Base-by-base conservation (phyloP, 2,888 invertebrate species). In the Acheta domesticus region DNA sequence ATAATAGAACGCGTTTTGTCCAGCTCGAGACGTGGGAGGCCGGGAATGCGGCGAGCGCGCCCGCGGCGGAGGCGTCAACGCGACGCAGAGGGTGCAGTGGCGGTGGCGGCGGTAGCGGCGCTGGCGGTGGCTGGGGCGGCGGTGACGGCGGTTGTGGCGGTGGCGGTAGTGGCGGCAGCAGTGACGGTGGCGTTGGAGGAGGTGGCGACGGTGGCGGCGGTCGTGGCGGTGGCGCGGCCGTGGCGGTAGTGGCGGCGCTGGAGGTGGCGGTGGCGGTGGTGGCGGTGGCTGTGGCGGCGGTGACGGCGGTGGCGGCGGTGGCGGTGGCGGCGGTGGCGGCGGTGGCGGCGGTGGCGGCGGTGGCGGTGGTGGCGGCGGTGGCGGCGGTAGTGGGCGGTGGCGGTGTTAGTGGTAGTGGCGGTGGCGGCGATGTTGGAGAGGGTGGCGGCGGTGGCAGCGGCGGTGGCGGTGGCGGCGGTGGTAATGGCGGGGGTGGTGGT, bases 281-380 rank as follows among this genome's bases (percentile, higher is more conserved):
- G 23, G 23, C 23, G 1, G 23, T 23, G 2, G 23, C 23, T 23
- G 2, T 23, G 23, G 23, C 23, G 2, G 2, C 2, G 23, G 23
- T 2, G 23, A 36, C 20, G 3, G 0, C 75, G 77, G 79, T 79
- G 77, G 79, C 77, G 77, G 50, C 50, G 12, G 11, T 36, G 14
- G 75, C 36, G 74, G 79, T 77, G 76, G 23, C 4, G 49, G 36
- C 50, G 11, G 50, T 36, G 23, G 36, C 20, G 76, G 23, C 76
- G 16, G 0, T 4, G 16, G 14, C 50, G 16, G 23, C 8, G 74
- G 14, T 14, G 4, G 4, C 1, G n/a, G 36, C n/a, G 23, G 1
- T 20, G 16, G 36, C 48, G 76, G 12, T 14, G 36, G 77, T 49
- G 77, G 2, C n/a, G n/a, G n/a, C n/a, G n/a, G n/a, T n/a, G n/a